phyloP scores from a whole-genome alignment of 2,888 invertebrate species.

The Melinopterus prodromus region DNA sequence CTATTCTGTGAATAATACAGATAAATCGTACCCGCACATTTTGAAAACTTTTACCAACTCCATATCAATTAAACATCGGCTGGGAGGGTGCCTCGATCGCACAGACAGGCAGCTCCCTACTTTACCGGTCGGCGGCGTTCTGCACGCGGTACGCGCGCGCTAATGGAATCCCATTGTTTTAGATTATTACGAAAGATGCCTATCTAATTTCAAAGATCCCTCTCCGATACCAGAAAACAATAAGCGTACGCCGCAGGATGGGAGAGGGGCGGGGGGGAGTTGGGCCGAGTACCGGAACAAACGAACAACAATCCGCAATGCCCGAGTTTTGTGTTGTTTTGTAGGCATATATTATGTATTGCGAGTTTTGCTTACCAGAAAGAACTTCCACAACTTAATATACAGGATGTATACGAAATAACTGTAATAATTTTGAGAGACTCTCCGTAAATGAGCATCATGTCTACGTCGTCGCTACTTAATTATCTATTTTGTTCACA shows the following conservation, averaged over 20 bases:
- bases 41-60: background rate
- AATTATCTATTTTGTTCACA: no score
- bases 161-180: slow-evolving; percentile 24
- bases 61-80: background rate
- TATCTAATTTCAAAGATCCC: slow-evolving; percentile 24
- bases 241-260: slow-evolving; percentile 5
- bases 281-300: slow-evolving; percentile 5
- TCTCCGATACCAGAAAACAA: slow-evolving; percentile 19
- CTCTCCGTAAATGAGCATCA: no score
- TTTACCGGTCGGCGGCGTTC: background rate
- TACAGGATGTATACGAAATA: no score
- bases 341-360: background rate
- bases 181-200: slow-evolving; percentile 24
- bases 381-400: no score
- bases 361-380: background rate
- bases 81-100: background rate
- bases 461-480: no score
- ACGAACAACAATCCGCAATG: background rate
- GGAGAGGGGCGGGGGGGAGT: background rate
- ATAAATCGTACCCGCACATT: background rate
- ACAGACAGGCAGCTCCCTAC: background rate
- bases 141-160: background rate
- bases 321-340: background rate
- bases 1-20: no score
- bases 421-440: no score